These are phyloP conservation scores for Carollia perspicillata DNA, from an alignment of 2,113 vertebrate genomes.

Conservation along the genomic window DNA sequence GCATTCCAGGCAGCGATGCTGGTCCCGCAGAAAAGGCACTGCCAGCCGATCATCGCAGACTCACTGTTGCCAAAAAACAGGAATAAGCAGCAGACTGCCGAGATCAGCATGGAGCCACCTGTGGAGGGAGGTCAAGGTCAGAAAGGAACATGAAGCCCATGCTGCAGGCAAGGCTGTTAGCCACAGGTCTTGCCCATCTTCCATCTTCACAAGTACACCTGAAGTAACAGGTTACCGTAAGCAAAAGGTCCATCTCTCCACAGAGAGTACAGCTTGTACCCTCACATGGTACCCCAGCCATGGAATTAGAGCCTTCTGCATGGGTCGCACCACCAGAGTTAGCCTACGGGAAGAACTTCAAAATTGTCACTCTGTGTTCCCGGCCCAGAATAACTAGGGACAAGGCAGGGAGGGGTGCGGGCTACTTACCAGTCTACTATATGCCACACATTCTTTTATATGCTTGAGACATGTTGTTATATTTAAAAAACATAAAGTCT, in stretches of 20 bases:
- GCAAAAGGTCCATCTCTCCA: background rate
- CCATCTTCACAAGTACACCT: background rate
- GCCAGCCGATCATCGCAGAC: slow-evolving; percentile 94
- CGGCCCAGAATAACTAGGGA: background rate
- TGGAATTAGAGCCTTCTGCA: rapidly evolving
- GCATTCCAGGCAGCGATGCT: slow-evolving; percentile 97
- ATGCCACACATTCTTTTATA: too few relatives aligned
- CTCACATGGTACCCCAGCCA: background rate
- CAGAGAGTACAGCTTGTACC: background rate
- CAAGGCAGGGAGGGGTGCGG: too few relatives aligned
- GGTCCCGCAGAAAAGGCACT: slow-evolving; percentile 94
- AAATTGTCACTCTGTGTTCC: background rate
- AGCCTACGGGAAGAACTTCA: background rate
- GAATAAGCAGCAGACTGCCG: slow-evolving; percentile 94
- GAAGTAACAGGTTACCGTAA: background rate
- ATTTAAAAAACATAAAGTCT: background rate
- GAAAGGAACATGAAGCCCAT: rapidly evolving
- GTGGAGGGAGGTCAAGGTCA: background rate
- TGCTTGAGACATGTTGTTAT: background rate
- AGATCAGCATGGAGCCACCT: slow-evolving; percentile 95
- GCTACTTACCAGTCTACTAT: background rate
- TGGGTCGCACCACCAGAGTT: background rate
- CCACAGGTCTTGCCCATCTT: background rate
- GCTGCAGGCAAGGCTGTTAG: background rate
- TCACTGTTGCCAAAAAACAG: slow-evolving; percentile 95